These are phyloP conservation scores for Darevskia mixta DNA, from an alignment of 2,797 vertebrate species.

Conservation along the genomic window DNA sequence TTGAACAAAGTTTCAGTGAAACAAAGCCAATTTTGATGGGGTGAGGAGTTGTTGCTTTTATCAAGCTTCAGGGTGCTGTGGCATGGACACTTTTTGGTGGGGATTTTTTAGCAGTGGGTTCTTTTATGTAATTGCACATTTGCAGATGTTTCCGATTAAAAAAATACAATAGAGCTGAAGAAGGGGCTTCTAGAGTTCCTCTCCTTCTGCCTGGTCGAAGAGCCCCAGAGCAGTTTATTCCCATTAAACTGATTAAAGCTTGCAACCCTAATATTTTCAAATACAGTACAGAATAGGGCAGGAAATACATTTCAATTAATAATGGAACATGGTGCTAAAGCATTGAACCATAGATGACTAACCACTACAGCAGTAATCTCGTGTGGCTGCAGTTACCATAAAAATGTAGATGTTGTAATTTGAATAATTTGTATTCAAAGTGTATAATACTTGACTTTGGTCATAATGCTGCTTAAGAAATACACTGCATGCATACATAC, in stretches of 20 bases:
- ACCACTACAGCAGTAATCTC: conserved; percentile 12
- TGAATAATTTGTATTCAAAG: conserved; percentile 31
- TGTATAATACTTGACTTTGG: conserved; percentile 2
- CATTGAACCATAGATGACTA: conserved; percentile 42
- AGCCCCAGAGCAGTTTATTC: background rate
- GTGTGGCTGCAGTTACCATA: conserved; percentile 15
- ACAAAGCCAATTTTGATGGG: background rate
- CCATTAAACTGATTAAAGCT: conserved; percentile 19
- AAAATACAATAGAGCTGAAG: background rate
- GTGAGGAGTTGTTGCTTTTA: background rate
- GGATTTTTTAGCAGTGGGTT: background rate
- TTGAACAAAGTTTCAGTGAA: conserved; percentile 7
- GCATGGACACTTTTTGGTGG: too few relatives aligned
- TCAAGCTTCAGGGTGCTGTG: background rate
- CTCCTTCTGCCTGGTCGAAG: background rate
- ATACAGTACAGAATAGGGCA: conserved; percentile 13
- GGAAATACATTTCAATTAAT: conserved; percentile 46
- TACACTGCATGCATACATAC: background rate
- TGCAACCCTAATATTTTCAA: background rate
- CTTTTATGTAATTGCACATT: background rate
- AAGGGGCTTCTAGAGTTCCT: background rate
- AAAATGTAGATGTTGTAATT: conserved; percentile 25
- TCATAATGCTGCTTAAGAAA: conserved; percentile 3
- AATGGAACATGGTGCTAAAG: conserved; percentile 43
- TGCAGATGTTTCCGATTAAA: background rate